phyloP scores from a whole-genome alignment of 2,113 vertebrate genomes.

The Oncorhynchus clarkii region DNA sequence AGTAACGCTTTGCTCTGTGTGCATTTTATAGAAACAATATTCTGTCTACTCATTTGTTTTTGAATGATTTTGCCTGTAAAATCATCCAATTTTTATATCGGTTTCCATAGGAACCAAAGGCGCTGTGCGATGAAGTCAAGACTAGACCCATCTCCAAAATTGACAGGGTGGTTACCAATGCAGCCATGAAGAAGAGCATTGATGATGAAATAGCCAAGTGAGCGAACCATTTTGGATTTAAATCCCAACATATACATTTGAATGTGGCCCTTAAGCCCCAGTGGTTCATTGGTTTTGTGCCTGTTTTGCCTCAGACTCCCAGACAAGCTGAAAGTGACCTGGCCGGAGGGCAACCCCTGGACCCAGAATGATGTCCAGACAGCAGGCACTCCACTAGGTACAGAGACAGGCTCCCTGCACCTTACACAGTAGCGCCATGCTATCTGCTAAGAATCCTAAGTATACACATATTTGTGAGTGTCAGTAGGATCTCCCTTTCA shows the following conservation, averaged over 20 bases:
- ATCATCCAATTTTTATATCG: no score
- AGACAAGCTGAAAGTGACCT: conserved; percentile 78
- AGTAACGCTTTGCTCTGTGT: no score
- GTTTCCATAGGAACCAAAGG: conserved; percentile 82
- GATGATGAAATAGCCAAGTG: conserved; percentile 84
- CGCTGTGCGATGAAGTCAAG: conserved; percentile 77
- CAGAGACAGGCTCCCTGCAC: no score
- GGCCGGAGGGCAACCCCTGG: conserved; percentile 82
- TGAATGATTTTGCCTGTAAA: no score
- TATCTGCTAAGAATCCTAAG: neutral
- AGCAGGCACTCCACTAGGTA: conserved; percentile 88
- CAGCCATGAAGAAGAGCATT: conserved; percentile 76
- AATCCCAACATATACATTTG: neutral
- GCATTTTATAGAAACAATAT: no score
- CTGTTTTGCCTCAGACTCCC: conserved; percentile 77
- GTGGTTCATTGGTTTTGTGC: neutral
- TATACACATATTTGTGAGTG: neutral
- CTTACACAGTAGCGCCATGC: neutral
- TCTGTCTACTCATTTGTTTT: no score
- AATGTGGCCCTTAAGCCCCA: neutral
- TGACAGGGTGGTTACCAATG: conserved; percentile 75
- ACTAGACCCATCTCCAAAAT: conserved; percentile 83
- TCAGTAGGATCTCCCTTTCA: neutral
- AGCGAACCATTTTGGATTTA: conserved; percentile 13
- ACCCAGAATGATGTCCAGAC: conserved; percentile 65